Evolutionary conservation across 2,113 vertebrate genomes (phyloP), one percentile per base, ranked within the genome.

Genomic region (Trematomus loennbergii): DNA sequence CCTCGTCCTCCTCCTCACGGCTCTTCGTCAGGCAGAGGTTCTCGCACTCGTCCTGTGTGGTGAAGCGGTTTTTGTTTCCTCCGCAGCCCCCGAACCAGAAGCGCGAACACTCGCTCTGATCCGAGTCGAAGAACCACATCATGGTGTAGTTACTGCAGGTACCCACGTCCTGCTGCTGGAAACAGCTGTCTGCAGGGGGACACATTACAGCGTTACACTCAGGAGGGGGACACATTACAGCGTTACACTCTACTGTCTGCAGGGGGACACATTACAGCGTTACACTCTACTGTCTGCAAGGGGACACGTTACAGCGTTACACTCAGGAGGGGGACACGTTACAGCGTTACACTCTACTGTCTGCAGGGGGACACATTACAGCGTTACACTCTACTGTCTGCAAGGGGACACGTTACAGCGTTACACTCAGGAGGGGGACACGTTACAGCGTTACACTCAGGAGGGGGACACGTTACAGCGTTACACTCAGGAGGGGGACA

Each of bases 81-180:
- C 89, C 94, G 61, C 96, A 97, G 91, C 96, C 92, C 0, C 97
- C 92, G 3, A 94, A 96, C 96, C 96, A 97, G 94, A 97, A 97
- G 12, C 73, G 91, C 8, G 50, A 25, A 48, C 96, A 97, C 1
- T 82, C 77, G 52, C 67, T 84, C 78, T 90, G 83, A 1, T 93
- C n/a, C 20, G 72, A 71, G 89, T 95, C 12, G 0, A 94, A 97
- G 91, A 92, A 95, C 96, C 96, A 98, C 69, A 94, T 95, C 79
- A 96, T 92, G 69, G 52, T 3, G 15, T 95, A 96, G 48, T 94
- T 50, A 65, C 88, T 85, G 71, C 96, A 97, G 67, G 82, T 0
- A 8, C 96, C 96, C 17, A 36, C 75, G 45, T 95, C 85, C 75
- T 90, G 92, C 12, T 20, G 29, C 48, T 94, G 86, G 64, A 64